phyloP scores from a whole-genome alignment of 2,113 vertebrate species.

The Suricata suricatta region DNA sequence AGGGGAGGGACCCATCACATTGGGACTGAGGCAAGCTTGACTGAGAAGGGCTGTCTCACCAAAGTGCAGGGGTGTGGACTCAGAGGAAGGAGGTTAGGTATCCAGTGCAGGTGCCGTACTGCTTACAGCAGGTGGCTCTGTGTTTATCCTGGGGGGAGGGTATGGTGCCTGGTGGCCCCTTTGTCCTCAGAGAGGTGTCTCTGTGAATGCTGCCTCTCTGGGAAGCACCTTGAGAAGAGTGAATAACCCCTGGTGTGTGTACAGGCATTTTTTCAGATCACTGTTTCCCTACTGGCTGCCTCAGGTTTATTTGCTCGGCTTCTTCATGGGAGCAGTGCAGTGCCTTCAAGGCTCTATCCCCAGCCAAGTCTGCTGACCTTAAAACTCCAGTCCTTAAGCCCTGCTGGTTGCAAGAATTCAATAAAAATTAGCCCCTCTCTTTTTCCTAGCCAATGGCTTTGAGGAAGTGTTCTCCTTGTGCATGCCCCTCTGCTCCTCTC shows the following conservation, averaged over 20 bases:
- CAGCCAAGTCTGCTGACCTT: background rate
- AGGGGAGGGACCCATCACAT: background rate
- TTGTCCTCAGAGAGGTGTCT: background rate
- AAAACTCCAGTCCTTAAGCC: background rate
- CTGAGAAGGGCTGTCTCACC: background rate
- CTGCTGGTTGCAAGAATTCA: background rate
- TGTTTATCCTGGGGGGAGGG: background rate
- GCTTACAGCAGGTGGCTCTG: background rate
- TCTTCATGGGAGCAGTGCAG: background rate
- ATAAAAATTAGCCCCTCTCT: background rate
- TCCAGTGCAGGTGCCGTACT: background rate
- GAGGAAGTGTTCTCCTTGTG: background rate
- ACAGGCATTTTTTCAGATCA: background rate
- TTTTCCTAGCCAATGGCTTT: background rate
- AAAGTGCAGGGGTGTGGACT: background rate
- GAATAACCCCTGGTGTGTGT: background rate
- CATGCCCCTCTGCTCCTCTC: background rate
- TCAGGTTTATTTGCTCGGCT: background rate
- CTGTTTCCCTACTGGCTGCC: background rate
- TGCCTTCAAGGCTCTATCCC: background rate
- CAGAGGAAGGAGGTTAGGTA: background rate
- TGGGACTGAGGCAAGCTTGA: background rate
- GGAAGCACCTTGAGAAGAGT: background rate
- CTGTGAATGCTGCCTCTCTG: background rate
- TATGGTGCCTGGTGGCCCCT: background rate